Evolutionary conservation across 2,113 vertebrate species (phyloP), one percentile per base, ranked within the genome.

Genomic region (Sterrhoptilus dennistouni): DNA sequence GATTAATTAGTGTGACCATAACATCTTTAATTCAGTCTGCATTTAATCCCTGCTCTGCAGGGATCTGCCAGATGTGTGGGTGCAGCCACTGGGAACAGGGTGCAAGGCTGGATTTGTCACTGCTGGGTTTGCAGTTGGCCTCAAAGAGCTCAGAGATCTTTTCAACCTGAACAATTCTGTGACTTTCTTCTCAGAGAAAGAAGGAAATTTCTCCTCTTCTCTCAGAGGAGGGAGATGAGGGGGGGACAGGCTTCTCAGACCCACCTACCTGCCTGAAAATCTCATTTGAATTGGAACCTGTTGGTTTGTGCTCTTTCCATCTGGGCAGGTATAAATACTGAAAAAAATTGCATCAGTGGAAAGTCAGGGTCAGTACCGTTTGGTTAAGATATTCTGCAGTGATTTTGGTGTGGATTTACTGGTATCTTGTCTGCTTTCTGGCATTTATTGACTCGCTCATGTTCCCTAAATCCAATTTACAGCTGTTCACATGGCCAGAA

Each of bases 401-500:
- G 76, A 72, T 92, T 90, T 90, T 94, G 86, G 83, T 90, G 71
- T 60, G 86, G 80, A 92, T 93, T 96, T 94, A 93, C 59, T 82
- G 83, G 53, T 75, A 25, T 72, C 86, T 90, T 72, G 23, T 69
- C 77, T 64, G 53, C 44, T 93, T 93, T 95, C 56, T 94, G 94
- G 74, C 87, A 68, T 94, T 95, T 93, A 93, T 95, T 93, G 90
- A 93, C 90, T 95, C 70, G 60, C 79, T 94, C 36, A 1, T 52
- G 25, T 91, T 90, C 82, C 47, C 68, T 94, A 92, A 93, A 95
- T 94, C 95, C 92, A 92, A 89, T 97, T 95, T 96, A 94, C 83
- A 93, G 64, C 88, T 92, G 44, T 84, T 94, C 77, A 80, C 65
- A 8, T 90, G 88, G 65, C 69, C 90, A 96, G 90, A 89, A 86